Conservation (phyloP, 2,113 vertebrate species). For the Anolis carolinensis region DNA sequence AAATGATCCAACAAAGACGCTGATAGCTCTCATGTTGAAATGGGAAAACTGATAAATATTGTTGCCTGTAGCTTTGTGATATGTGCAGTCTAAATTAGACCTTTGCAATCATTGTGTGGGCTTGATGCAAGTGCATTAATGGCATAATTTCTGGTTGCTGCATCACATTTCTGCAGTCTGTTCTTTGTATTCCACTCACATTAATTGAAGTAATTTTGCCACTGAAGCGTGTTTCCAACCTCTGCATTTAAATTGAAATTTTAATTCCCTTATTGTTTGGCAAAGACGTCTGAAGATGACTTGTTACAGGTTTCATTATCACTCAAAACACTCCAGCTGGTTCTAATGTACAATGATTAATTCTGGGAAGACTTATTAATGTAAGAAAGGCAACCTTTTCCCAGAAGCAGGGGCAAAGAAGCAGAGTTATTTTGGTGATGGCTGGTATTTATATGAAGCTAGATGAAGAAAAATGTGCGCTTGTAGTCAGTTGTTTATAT, state of each 20-base stretch:
- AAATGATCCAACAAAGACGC: conserved; percentile 47
- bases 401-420: conserved; percentile 63
- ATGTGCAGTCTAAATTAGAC: conserved; percentile 57
- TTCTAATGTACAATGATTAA: conserved; percentile 83
- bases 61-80: conserved; percentile 71
- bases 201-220: conserved; percentile 89
- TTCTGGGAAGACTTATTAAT: conserved; percentile 78
- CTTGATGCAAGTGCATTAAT: conserved; percentile 68
- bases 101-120: conserved; percentile 61
- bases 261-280: conserved; percentile 89
- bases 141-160: conserved; percentile 77
- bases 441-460: conserved; percentile 70
- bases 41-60: conserved; percentile 67
- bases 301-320: conserved; percentile 89
- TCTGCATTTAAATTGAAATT: conserved; percentile 91
- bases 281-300: conserved; percentile 79
- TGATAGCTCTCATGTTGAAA: conserved; percentile 50
- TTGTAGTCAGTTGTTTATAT: conserved; percentile 37
- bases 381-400: conserved; percentile 73
- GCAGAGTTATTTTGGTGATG: conserved; percentile 70
- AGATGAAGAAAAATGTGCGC: conserved; percentile 11
- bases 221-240: conserved; percentile 84
- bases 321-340: conserved; percentile 83
- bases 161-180: conserved; percentile 73
- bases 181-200: conserved; percentile 84